phyloP scores from a whole-genome alignment of 2,888 invertebrate species.

The Euzophera pinguis region DNA sequence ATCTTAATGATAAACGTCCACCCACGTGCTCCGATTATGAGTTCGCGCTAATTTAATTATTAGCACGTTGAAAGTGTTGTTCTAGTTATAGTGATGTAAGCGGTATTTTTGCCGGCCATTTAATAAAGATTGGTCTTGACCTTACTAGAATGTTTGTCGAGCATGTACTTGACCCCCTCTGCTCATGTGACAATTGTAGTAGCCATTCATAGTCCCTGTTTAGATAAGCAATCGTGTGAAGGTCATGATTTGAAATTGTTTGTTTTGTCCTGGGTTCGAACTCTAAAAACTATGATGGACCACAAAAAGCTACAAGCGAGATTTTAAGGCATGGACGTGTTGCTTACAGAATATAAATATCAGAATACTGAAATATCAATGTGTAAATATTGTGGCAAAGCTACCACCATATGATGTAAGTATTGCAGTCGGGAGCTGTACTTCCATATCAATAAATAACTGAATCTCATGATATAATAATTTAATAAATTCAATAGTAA shows the following conservation, averaged over 20 bases:
- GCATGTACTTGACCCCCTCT: conserved; percentile 31
- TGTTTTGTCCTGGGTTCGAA: too few relatives aligned
- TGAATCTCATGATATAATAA: too few relatives aligned
- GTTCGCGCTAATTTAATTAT: conserved; percentile 13
- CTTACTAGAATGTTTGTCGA: conserved; percentile 53
- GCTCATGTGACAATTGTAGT: conserved; percentile 33
- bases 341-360: too few relatives aligned
- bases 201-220: conserved; percentile 8
- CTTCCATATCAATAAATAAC: too few relatives aligned
- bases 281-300: too few relatives aligned
- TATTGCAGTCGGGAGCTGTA: too few relatives aligned
- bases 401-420: too few relatives aligned
- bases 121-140: conserved; percentile 47
- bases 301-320: too few relatives aligned
- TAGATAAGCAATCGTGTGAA: not conserved
- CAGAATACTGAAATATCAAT: too few relatives aligned
- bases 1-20: conserved; percentile 8
- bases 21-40: not conserved
- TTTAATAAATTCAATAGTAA: too few relatives aligned
- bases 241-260: not conserved
- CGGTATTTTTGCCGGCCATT: conserved; percentile 25
- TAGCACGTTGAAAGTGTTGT: conserved; percentile 21
- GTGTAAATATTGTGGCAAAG: too few relatives aligned
- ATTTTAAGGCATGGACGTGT: too few relatives aligned
- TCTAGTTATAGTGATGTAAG: conserved; percentile 28